Conservation (phyloP, 2,797 vertebrate genomes). For the Gobionotothen gibberifrons region DNA sequence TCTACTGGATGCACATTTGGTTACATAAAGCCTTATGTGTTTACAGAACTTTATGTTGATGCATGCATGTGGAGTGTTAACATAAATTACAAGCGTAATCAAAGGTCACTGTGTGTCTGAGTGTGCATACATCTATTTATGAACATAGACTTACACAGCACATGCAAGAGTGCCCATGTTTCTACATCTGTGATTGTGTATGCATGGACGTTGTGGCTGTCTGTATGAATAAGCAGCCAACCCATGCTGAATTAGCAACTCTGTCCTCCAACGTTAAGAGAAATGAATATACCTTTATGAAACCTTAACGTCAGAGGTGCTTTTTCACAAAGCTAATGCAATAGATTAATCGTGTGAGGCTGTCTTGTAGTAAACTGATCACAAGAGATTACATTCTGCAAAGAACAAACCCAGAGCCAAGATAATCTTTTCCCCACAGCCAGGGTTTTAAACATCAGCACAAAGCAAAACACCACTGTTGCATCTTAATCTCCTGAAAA, state of each 20-base stretch:
- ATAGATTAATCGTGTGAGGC: neutral
- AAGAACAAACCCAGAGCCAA: neutral
- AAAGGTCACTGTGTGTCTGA: slow-evolving; percentile 9
- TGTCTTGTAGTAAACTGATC: neutral
- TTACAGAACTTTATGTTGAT: neutral
- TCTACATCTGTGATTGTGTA: neutral
- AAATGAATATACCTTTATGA: neutral
- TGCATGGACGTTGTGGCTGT: neutral
- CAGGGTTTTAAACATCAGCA: neutral
- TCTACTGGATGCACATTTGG: slow-evolving; percentile 2
- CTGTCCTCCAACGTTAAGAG: neutral
- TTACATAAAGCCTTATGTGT: slow-evolving; percentile 5
- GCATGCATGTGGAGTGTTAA: neutral
- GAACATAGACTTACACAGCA: neutral
- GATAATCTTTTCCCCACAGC: neutral
- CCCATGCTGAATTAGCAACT: neutral
- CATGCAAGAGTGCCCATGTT: neutral
- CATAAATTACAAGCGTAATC: neutral
- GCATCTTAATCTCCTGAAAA: neutral
- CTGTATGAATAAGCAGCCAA: no score
- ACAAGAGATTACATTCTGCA: neutral
- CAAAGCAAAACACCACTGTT: neutral
- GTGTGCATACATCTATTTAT: slow-evolving; percentile 11
- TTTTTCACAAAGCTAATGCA: neutral
- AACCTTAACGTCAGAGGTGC: neutral